phyloP scores from a whole-genome alignment of 2,888 invertebrate species.

The Tenthredo notha region DNA sequence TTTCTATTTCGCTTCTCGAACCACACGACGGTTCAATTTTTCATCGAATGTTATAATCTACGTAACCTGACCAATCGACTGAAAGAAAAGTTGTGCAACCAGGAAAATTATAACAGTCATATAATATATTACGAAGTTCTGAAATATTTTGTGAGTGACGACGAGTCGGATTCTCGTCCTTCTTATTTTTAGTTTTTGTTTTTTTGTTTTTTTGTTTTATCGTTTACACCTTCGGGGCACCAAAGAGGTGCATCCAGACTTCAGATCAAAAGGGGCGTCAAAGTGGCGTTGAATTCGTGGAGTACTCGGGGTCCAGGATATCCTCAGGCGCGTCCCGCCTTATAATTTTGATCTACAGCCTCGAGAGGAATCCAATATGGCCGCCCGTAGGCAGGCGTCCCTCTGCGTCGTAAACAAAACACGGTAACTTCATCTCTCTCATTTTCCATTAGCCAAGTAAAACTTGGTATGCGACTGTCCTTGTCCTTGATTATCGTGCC shows the following conservation, averaged over 20 bases:
- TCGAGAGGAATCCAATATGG: slow-evolving; percentile 73
- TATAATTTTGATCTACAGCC: slow-evolving; percentile 73
- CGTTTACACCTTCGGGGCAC: not conserved
- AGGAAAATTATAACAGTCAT: not conserved
- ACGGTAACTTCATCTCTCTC: slow-evolving; percentile 56
- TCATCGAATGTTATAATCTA: not conserved
- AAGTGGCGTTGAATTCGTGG: slow-evolving; percentile 11
- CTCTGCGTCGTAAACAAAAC: slow-evolving; percentile 71
- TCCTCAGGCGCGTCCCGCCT: slow-evolving; percentile 64
- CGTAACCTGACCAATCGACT: not conserved
- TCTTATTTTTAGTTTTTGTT: not conserved
- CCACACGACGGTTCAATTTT: not conserved
- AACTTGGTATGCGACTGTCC: not conserved
- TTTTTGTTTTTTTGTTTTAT: not conserved
- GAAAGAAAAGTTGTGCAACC: not conserved
- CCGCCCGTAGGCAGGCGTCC: slow-evolving; percentile 60
- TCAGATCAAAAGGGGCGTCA: not conserved
- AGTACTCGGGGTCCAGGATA: slow-evolving; percentile 31
- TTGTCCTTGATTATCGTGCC: slow-evolving; percentile 11
- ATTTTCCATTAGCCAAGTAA: slow-evolving; percentile 58
- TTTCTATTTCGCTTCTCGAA: not conserved
- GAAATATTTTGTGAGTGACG: not conserved
- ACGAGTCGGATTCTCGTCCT: not conserved
- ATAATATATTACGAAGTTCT: not conserved
- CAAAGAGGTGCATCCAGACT: not conserved